Evolutionary conservation across 1,140 invertebrate genomes (phyloP).

Genomic region (Leptopilina clavipes): DNA sequence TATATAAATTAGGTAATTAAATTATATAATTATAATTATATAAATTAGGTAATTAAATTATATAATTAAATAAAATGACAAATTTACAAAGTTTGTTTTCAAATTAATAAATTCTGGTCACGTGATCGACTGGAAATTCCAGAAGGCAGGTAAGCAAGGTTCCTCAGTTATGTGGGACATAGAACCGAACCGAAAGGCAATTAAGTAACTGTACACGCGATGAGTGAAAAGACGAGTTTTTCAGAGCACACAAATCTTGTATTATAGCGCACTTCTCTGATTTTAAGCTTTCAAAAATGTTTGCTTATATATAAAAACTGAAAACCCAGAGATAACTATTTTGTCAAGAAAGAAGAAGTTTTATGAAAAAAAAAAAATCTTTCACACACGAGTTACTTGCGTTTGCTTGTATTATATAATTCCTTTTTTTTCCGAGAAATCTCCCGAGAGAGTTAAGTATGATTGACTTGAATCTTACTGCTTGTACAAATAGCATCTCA

Average conservation of each 20-base stretch:
- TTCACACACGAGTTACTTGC: too few relatives aligned
- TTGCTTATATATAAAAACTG: not conserved
- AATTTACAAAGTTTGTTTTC: not conserved
- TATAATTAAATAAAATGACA: not conserved
- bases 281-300: slow-evolving; percentile 2
- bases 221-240: not conserved
- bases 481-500: not conserved
- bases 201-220: slow-evolving; percentile 68
- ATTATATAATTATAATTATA: too few relatives aligned
- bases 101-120: not conserved
- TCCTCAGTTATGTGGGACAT: slow-evolving; percentile 57
- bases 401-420: too few relatives aligned
- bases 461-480: not conserved
- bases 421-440: not conserved
- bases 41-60: too few relatives aligned
- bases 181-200: slow-evolving; percentile 60
- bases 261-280: slow-evolving; percentile 30
- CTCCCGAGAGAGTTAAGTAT: slow-evolving; percentile 2
- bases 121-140: slow-evolving; percentile 2
- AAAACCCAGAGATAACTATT: not conserved
- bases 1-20: too few relatives aligned
- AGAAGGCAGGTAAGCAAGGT: slow-evolving; percentile 40
- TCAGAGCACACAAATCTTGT: slow-evolving; percentile 24
- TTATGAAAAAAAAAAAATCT: not conserved
- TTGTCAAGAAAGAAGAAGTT: not conserved